phyloP scores from a whole-genome alignment of 2,113 vertebrate species.

The Sigmodon hispidus region DNA sequence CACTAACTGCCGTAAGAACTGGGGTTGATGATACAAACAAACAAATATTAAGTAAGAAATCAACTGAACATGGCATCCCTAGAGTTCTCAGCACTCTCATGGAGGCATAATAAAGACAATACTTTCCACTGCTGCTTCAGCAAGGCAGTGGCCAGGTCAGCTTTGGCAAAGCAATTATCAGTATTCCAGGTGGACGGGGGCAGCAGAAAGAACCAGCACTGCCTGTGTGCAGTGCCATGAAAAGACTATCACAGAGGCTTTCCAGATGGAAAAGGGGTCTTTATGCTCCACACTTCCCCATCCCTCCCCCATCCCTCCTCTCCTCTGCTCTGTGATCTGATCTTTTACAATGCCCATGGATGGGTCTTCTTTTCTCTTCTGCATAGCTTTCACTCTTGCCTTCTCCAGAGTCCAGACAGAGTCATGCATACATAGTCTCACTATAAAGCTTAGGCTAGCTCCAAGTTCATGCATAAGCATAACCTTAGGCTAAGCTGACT shows the following conservation, averaged over 20 bases:
- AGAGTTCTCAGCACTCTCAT: neutral
- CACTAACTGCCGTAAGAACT: neutral
- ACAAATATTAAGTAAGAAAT: neutral
- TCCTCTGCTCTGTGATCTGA: neutral
- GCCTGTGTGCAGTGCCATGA: neutral
- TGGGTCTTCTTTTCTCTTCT: neutral
- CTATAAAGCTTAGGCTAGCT: neutral
- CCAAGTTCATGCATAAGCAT: neutral
- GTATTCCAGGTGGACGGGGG: neutral
- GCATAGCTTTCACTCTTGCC: fast-evolving
- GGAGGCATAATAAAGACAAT: neutral
- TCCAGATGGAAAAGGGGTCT: neutral
- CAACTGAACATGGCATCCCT: neutral
- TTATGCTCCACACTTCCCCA: neutral
- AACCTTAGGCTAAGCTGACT: neutral
- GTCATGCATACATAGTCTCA: neutral
- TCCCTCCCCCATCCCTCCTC: no score
- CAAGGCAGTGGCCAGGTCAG: neutral
- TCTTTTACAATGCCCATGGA: neutral
- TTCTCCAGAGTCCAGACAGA: neutral
- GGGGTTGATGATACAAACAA: neutral
- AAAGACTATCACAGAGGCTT: neutral
- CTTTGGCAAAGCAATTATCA: neutral
- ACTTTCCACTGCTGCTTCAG: neutral
- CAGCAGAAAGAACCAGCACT: neutral